Evolutionary conservation across 2,113 vertebrate genomes (phyloP).

Genomic region (Serinus canaria): DNA sequence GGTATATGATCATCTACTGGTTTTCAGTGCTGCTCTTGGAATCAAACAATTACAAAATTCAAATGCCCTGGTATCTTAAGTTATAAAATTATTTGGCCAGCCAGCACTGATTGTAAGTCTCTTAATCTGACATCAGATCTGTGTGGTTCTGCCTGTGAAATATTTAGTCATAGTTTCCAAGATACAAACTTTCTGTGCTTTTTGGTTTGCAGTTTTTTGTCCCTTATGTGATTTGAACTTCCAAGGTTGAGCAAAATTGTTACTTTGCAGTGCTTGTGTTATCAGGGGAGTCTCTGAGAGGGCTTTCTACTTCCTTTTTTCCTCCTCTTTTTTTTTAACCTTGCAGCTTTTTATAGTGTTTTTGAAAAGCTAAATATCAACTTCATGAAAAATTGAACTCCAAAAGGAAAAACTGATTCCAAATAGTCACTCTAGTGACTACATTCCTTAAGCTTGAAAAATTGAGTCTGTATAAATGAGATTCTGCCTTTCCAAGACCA

Average conservation of each 20-base stretch:
- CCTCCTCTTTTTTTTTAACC: not conserved
- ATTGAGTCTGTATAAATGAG: not conserved
- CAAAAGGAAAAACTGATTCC: not conserved
- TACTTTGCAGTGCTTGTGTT: not conserved
- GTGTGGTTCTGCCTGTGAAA: accelerated
- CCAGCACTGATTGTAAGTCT: not conserved
- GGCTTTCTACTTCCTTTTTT: not conserved
- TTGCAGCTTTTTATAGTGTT: not conserved
- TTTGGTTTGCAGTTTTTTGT: not conserved
- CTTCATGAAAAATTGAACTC: not conserved
- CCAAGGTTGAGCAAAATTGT: not conserved
- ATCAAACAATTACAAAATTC: not conserved
- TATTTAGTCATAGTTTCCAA: not conserved
- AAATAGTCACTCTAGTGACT: not conserved
- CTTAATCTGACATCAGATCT: not conserved
- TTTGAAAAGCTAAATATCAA: not conserved
- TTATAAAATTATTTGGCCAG: not conserved
- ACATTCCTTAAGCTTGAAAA: not conserved
- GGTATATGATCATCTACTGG: not conserved
- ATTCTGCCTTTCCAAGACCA: not conserved
- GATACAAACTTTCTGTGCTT: not conserved
- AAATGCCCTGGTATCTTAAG: not conserved
- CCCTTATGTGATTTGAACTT: not conserved
- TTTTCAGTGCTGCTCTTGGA: not conserved
- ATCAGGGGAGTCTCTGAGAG: not conserved